phyloP scores from a whole-genome alignment of 2,797 vertebrate species.

The Diglossa cyanea region DNA sequence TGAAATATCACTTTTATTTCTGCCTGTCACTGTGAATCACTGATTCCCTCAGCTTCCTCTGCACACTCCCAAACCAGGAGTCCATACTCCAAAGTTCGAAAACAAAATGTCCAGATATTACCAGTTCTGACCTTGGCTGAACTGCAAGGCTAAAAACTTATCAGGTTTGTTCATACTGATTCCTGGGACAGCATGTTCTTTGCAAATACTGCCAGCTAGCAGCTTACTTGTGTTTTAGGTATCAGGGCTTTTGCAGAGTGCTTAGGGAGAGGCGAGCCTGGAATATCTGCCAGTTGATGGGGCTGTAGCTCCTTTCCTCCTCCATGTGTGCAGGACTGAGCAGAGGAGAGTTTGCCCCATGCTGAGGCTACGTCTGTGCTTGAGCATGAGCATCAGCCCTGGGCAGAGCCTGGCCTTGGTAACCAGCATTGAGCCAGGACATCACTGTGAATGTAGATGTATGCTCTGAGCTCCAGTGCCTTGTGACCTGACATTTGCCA shows the following conservation, averaged over 20 bases:
- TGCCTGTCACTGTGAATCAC: not conserved
- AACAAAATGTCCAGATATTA: not conserved
- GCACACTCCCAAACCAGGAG: not conserved
- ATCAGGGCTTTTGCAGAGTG: not conserved
- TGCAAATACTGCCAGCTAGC: not conserved
- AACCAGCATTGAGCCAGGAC: not conserved
- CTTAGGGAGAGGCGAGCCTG: not conserved
- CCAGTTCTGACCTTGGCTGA: not conserved
- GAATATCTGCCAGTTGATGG: not conserved
- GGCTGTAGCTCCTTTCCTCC: not conserved
- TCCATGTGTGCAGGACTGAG: not conserved
- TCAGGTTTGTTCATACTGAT: not conserved
- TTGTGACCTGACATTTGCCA: not conserved
- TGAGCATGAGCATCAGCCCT: not conserved
- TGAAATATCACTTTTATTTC: not conserved
- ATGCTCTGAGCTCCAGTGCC: not conserved
- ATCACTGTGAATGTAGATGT: rapidly evolving
- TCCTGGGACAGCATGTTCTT: not conserved
- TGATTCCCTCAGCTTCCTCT: not conserved
- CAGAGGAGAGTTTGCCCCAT: not conserved
- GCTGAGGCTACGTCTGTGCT: not conserved
- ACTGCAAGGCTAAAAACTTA: not conserved
- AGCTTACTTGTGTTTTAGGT: not conserved
- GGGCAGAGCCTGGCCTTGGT: not conserved
- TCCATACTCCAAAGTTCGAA: not conserved